Evolutionary conservation across 2,113 vertebrate species (phyloP).

Genomic region (Mesitornis unicolor): DNA sequence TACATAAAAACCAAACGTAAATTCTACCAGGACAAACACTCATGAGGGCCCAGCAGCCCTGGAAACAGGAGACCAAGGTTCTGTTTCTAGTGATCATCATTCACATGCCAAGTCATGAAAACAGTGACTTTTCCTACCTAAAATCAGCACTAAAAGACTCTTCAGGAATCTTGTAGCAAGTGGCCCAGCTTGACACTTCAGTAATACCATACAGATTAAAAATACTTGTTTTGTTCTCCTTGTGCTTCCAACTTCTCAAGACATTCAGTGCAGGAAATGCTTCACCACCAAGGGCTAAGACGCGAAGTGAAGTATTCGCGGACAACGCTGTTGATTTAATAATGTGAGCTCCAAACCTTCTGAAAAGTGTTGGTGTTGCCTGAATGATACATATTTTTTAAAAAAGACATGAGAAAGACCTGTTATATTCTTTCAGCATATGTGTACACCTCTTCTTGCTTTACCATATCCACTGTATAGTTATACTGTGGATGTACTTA

Average conservation of each 20-base stretch:
- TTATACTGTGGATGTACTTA: not conserved
- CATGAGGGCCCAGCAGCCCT: not conserved
- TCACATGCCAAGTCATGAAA: not conserved
- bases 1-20: not conserved
- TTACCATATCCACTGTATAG: not conserved
- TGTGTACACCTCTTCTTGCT: not conserved
- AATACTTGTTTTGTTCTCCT: constrained; percentile 85
- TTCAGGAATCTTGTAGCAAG: constrained; percentile 82
- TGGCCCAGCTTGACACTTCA: constrained; percentile 97
- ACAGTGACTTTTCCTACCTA: constrained; percentile 49
- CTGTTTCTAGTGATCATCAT: not conserved
- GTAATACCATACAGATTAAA: constrained; percentile 95
- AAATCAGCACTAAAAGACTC: constrained; percentile 59
- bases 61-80: not conserved
- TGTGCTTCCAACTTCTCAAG: constrained; percentile 83
- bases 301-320: constrained; percentile 79
- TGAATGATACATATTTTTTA: constrained; percentile 58
- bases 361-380: constrained; percentile 89
- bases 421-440: not conserved
- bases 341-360: constrained; percentile 80
- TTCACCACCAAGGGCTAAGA: constrained; percentile 93
- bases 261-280: constrained; percentile 78
- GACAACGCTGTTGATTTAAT: constrained; percentile 82
- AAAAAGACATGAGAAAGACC: not conserved
- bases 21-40: not conserved